Conservation (phyloP, 35 echinoderm and acorn worm species). For the Chiridota heheva region DNA sequence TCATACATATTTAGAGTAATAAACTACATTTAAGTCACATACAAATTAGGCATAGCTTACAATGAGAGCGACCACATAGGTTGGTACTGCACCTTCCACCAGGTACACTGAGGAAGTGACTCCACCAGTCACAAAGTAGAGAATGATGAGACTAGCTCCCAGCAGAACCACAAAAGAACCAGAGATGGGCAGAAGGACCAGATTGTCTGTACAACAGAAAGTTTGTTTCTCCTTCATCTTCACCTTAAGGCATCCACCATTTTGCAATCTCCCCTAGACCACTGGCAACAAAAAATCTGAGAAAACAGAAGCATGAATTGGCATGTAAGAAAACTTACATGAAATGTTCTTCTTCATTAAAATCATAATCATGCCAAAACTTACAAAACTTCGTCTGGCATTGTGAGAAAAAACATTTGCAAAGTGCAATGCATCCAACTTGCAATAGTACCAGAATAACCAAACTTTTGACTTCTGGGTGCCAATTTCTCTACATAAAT, state of each 20-base stretch:
- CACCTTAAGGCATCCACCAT: neutral
- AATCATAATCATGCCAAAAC: too few relatives aligned
- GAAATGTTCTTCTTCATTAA: too few relatives aligned
- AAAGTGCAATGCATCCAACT: too few relatives aligned
- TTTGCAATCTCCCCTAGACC: too few relatives aligned
- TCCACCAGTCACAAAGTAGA: constrained; percentile 75
- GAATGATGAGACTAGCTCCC: constrained; percentile 65
- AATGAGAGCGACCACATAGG: constrained; percentile 68
- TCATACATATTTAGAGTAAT: neutral
- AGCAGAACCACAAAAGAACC: constrained; percentile 70
- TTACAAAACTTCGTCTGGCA: too few relatives aligned
- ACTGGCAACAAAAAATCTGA: too few relatives aligned
- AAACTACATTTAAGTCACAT: neutral
- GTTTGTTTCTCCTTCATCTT: constrained; percentile 7
- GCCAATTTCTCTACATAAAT: too few relatives aligned
- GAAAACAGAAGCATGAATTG: too few relatives aligned
- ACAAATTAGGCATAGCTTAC: constrained; percentile 47
- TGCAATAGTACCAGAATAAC: too few relatives aligned
- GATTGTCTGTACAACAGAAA: constrained; percentile 76
- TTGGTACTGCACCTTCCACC: constrained; percentile 69
- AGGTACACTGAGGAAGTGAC: constrained; percentile 75
- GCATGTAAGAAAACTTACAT: too few relatives aligned
- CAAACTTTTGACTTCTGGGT: too few relatives aligned
- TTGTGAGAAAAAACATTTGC: too few relatives aligned
- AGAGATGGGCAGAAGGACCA: constrained; percentile 73